A percentile compares a stretch with the other conserved stretches of the same genome.
Evolutionary conservation across 2,113 vertebrate species (phyloP).

Genomic region (Silurus asotus): DNA sequence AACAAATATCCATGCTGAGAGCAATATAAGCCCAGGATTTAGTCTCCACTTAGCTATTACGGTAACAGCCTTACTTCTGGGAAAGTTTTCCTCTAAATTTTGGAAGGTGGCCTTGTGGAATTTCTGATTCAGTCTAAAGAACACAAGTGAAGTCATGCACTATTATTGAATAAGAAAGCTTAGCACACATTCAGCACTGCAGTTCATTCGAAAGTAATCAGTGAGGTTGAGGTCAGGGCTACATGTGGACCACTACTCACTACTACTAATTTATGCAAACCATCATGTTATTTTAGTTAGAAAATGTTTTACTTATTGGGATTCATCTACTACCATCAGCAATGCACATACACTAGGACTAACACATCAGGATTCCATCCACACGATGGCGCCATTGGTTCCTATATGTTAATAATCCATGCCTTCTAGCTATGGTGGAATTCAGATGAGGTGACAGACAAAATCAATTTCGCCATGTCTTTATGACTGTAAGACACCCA

Average conservation of each 20-base stretch:
- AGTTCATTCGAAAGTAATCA: too few species aligned
- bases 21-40: neutral
- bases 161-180: too few species aligned
- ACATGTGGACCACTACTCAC: too few species aligned
- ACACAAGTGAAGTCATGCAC: too few species aligned
- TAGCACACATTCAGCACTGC: too few species aligned
- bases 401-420: neutral
- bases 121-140: too few species aligned
- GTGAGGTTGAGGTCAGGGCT: too few species aligned
- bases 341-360: neutral
- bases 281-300: too few species aligned
- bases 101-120: neutral
- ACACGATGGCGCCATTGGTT: slow-evolving; percentile 3
- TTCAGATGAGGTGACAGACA: neutral
- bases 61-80: neutral
- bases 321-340: neutral
- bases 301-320: too few species aligned
- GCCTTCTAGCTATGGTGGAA: neutral
- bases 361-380: neutral
- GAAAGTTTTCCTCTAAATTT: neutral
- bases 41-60: neutral
- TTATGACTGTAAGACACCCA: neutral
- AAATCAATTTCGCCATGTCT: neutral
- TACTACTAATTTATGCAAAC: too few species aligned
- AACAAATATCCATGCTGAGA: too few species aligned